A percentile compares a stretch with the other conserved stretches of the same genome.
phyloP scores from a whole-genome alignment of 2,888 invertebrate species.

The Pyrrhosoma nymphula region DNA sequence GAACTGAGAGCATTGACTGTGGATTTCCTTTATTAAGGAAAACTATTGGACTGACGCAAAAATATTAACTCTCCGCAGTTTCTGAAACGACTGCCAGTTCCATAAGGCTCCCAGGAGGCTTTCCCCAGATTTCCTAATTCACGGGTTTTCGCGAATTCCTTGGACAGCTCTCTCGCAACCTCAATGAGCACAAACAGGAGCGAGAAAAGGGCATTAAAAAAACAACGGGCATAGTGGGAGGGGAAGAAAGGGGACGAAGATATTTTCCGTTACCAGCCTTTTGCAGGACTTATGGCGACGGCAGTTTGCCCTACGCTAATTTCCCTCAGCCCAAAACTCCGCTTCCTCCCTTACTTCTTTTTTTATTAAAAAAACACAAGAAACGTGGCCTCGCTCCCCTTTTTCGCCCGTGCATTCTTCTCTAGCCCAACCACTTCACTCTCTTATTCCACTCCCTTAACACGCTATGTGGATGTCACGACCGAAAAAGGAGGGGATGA shows the following conservation, averaged over 20 bases:
- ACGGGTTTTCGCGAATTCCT: neutral
- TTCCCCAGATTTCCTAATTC: neutral
- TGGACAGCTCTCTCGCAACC: neutral
- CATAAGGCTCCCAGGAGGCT: no score
- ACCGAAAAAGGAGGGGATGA: neutral
- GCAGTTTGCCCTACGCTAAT: slow-evolving; percentile 5
- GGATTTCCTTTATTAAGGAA: no score
- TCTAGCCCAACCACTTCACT: neutral
- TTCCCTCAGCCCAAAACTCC: neutral
- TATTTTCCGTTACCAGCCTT: slow-evolving; percentile 10
- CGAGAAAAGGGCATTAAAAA: neutral
- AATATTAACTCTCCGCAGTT: no score
- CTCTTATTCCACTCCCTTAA: neutral
- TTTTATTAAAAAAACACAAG: neutral
- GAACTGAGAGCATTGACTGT: no score
- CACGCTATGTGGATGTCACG: neutral
- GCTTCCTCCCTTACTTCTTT: neutral
- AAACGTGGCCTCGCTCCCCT: neutral
- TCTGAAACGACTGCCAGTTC: no score
- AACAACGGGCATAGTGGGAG: neutral
- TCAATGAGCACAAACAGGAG: neutral
- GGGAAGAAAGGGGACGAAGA: neutral
- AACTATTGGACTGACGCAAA: no score
- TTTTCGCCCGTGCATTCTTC: neutral
- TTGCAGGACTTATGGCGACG: neutral